A percentile compares a stretch with the other conserved stretches of the same genome.
Evolutionary conservation across 2,888 invertebrate species (phyloP).

Genomic region (Patella pellucida): DNA sequence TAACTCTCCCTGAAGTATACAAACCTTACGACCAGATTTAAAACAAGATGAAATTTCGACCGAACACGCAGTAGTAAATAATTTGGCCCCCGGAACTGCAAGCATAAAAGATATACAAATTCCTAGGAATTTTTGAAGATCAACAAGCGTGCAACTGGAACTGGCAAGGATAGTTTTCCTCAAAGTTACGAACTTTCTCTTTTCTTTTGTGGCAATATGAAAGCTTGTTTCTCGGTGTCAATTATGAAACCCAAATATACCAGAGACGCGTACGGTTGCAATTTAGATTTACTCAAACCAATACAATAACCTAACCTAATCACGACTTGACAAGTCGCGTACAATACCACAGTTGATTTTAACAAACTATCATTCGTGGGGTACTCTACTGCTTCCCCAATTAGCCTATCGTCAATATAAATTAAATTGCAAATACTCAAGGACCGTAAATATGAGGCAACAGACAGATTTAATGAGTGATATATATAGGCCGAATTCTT

Average conservation of each 20-base stretch:
- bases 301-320: background rate
- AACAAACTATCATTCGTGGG: background rate
- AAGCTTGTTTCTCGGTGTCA: background rate
- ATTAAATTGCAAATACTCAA: too few relatives aligned
- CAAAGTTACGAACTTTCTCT: background rate
- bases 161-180: background rate
- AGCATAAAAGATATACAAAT: constrained; percentile 1
- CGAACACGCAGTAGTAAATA: background rate
- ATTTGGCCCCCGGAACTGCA: background rate
- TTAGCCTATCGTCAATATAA: constrained; percentile 1
- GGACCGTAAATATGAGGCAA: background rate
- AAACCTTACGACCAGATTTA: too few relatives aligned
- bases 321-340: background rate
- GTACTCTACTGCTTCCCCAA: background rate
- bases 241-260: constrained; percentile 5
- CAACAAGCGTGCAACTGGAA: too few relatives aligned
- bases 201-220: background rate
- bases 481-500: background rate
- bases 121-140: background rate
- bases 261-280: background rate
- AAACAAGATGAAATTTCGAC: background rate
- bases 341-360: background rate
- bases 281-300: background rate
- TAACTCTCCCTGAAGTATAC: too few relatives aligned
- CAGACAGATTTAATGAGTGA: background rate